Base-by-base conservation (phyloP, 2,113 vertebrate genomes). In the Gasterosteus nipponicus region DNA sequence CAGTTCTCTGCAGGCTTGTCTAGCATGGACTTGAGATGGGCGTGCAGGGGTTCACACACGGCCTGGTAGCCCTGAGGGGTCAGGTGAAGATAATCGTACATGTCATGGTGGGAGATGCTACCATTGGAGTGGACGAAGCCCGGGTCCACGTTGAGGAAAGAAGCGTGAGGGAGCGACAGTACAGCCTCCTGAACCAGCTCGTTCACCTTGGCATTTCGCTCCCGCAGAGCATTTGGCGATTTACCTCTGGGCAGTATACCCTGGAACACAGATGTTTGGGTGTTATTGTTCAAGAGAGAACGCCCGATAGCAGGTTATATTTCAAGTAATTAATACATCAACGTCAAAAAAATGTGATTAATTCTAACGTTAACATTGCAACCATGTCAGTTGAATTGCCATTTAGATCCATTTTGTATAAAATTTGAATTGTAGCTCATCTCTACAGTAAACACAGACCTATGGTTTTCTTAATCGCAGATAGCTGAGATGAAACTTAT, bases 21-120 rank as follows among this genome's bases (percentile, higher is more conserved):
- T 80, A 97, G 86, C 70, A 97, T 89, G n/a, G 90, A 91, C 61
- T 94, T 94, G 38, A 97, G 90, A 71, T 92, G 87, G 22, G 89
- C 84, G 3, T 97, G 95, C 69, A 98, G 79, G 7, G 93, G 91
- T 19, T 93, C 90, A 59, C 96, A 98, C 77, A 97, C 94, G 1
- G 89, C 91, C 53, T 96, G 94, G 81, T 97, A 97, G 64, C 94
- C 96, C 63, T 93, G 90, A 1, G 95, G 93, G 56, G 94, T 97
- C 82, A 97, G 94, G 70, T 97, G 96, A 78, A 97, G 95, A 89
- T 97, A 97, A 78, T 97, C 96, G 0, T 96, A 96, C 94, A 97
- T 94, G 88, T 98, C 96, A 57, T 97, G 95, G 86, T 97, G 96
- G 64, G 95, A 95, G 84, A 98, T 96, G 89, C 94, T 96, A 19